A percentile compares a stretch with the other conserved stretches of the same genome.
These are phyloP conservation scores for Oreochromis aureus DNA, from an alignment of 2,113 vertebrate genomes.

Conservation along the genomic window DNA sequence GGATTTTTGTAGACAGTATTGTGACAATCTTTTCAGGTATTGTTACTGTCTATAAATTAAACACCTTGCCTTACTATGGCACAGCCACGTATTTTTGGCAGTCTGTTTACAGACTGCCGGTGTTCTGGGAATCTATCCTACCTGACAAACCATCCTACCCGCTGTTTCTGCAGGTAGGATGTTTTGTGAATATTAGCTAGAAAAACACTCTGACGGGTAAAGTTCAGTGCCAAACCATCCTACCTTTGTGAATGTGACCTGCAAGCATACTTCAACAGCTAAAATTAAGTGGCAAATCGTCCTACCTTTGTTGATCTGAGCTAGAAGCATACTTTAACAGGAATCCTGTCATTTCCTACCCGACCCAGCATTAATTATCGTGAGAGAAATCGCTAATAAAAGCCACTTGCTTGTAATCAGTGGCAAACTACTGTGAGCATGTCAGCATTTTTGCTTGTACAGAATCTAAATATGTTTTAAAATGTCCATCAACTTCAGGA, in stretches of 20 bases:
- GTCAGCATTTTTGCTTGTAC: not conserved
- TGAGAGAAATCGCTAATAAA: rapidly evolving
- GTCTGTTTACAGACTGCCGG: rapidly evolving
- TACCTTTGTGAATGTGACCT: too few species aligned
- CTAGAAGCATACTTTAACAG: too few species aligned
- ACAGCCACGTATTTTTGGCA: rapidly evolving
- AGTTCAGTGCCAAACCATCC: too few species aligned
- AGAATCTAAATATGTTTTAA: not conserved
- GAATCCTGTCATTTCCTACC: not conserved
- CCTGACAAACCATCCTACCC: too few species aligned
- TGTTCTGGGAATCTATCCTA: too few species aligned
- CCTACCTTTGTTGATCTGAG: too few species aligned
- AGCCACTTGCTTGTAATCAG: not conserved
- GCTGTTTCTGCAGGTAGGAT: too few species aligned
- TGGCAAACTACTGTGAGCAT: not conserved
- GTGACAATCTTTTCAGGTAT: not conserved
- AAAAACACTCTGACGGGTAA: too few species aligned
- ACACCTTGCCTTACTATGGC: not conserved
- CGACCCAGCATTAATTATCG: not conserved
- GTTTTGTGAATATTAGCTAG: too few species aligned
- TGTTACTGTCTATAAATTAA: not conserved
- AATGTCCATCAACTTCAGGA: not conserved
- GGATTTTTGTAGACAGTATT: not conserved
- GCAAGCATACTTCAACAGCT: too few species aligned
- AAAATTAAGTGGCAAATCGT: too few species aligned